Evolutionary conservation across 2,888 invertebrate genomes (phyloP), one percentile per base, ranked within the genome.

Genomic region (Eledona agricola): DNA sequence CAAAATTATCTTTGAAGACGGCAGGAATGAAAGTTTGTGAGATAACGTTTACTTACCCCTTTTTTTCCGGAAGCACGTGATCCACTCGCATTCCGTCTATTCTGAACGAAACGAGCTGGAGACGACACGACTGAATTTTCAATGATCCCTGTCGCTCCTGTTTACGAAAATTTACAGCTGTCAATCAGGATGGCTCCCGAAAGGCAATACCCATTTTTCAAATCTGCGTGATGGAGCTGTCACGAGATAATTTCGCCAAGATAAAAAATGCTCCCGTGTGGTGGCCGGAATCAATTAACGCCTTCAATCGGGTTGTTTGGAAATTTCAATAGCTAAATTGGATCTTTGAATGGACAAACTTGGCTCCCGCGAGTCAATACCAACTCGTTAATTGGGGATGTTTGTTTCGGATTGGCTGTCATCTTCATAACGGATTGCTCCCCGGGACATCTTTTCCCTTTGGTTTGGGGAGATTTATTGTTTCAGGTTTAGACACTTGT

Each of bases 361-460:
- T 16, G 16, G 20, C 17, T 15, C 7, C 2, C 13, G 23, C n/a
- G n/a, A n/a, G n/a, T n/a, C n/a, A n/a, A 37, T 22, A 37, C 23
- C 10, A 22, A 22, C 22, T 43, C 43, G 2, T 17, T 43, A 43
- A 43, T 43, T 43, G 43, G 43, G 26, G 31, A 26, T 31, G 31
- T 31, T 31, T 34, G 46, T 15, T 12, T 17, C 25, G 22, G 25
- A 34, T 46, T 34, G 34, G 17, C 17, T 46, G 46, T 34, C 34
- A 34, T 6, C 17, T 46, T 26, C 34, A 34, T 34, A 45, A 45
- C 20, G 34, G 15, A 45, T 46, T 26, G 35, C 26, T 46, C 22
- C 4, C 28, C 4, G 16, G 12, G n/a, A 12, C 15, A 15, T 31
- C 25, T 45, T 25, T 19, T 25, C 9, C 7, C 9, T 15, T 16